Evolutionary conservation across 2,113 vertebrate genomes (phyloP).

Genomic region (Channa argus): DNA sequence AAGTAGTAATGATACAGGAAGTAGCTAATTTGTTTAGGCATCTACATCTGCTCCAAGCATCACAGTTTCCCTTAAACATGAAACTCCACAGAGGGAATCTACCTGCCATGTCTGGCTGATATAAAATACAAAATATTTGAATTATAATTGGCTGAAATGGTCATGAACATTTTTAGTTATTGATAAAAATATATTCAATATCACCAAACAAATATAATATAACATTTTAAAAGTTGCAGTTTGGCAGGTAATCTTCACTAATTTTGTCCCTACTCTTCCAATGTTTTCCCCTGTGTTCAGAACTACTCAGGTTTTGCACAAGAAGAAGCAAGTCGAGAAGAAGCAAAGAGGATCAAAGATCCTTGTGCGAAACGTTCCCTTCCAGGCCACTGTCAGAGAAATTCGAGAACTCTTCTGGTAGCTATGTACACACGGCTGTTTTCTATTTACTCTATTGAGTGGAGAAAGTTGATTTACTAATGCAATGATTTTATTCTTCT

Average conservation of each 20-base stretch:
- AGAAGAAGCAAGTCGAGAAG: slow-evolving; percentile 87
- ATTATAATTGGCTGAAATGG: too few species aligned
- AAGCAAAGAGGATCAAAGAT: slow-evolving; percentile 95
- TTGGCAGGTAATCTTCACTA: too few species aligned
- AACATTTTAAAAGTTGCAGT: too few species aligned
- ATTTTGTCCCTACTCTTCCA: background rate
- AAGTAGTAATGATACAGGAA: too few species aligned
- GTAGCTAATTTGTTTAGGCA: too few species aligned
- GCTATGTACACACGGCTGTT: background rate
- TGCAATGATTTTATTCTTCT: background rate
- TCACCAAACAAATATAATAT: too few species aligned
- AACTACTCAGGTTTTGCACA: slow-evolving; percentile 66
- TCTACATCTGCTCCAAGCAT: background rate
- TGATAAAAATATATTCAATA: too few species aligned
- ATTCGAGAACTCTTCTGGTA: slow-evolving; percentile 97
- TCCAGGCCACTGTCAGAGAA: slow-evolving; percentile 91
- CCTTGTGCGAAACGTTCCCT: slow-evolving; percentile 95
- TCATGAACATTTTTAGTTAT: too few species aligned
- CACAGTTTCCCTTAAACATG: background rate
- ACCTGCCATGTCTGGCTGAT: too few species aligned
- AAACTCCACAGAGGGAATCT: background rate
- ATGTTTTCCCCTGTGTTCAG: slow-evolving; percentile 69
- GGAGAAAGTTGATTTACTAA: slow-evolving; percentile 3
- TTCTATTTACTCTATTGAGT: background rate
- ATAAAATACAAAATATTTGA: too few species aligned